Conservation (phyloP, 1,140 invertebrate genomes). For the Propsilocerus akamusi region DNA sequence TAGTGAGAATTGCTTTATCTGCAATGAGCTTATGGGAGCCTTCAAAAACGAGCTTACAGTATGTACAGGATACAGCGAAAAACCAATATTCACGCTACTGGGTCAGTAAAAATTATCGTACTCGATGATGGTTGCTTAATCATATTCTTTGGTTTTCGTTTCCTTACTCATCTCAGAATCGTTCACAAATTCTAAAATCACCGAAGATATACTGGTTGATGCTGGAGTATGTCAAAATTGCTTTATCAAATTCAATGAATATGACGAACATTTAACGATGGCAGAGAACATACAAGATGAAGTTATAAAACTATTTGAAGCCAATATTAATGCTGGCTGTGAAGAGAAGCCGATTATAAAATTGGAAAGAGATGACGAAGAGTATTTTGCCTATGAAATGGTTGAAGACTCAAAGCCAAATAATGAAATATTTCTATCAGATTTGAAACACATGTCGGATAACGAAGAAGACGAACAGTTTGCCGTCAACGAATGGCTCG, state of each 20-base stretch:
- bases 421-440: background rate
- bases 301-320: background rate
- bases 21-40: background rate
- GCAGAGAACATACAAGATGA: background rate
- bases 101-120: background rate
- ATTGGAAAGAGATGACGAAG: background rate
- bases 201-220: background rate
- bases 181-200: background rate
- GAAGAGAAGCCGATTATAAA: background rate
- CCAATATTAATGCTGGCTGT: no score
- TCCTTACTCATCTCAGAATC: background rate
- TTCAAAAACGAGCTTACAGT: background rate
- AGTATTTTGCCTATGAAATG: background rate
- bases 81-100: background rate
- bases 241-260: background rate
- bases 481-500: background rate
- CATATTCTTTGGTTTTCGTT: background rate
- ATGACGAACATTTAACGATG: background rate
- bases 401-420: background rate
- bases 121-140: no score
- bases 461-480: background rate
- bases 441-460: background rate
- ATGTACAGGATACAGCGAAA: background rate
- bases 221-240: slow-evolving; percentile 1
- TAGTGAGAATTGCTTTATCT: background rate